Percentiles rank a stretch among this genome's conserved stretches.
phyloP scores from a whole-genome alignment of 2,113 vertebrate species.

The Archocentrus centrarchus region DNA sequence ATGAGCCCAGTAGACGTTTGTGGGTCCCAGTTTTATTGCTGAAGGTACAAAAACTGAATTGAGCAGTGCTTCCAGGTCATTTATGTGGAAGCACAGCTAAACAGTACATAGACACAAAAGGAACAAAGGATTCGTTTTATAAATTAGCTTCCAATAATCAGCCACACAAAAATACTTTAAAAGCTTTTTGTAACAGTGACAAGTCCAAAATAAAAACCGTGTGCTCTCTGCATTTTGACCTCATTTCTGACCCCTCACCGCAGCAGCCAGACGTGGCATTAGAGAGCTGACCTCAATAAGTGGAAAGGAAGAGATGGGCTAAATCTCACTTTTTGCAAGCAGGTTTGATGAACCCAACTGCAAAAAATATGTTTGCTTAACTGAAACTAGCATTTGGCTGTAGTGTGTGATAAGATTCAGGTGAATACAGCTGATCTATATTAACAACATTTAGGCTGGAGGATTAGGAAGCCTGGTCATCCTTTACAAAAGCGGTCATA shows the following conservation, averaged over 20 bases:
- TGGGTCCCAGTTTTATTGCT: constrained; percentile 11
- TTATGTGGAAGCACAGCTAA: neutral
- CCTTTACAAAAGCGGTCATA: neutral
- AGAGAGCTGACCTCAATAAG: neutral
- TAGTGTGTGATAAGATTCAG: neutral
- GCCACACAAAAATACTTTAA: neutral
- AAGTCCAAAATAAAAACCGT: neutral
- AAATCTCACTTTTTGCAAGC: neutral
- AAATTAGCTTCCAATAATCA: no score
- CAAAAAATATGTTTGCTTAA: neutral
- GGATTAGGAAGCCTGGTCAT: neutral
- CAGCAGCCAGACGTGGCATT: neutral
- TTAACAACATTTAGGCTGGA: neutral
- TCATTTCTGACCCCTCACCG: neutral
- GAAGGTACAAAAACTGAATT: neutral
- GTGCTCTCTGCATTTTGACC: neutral
- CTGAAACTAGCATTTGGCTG: neutral
- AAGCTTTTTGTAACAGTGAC: neutral
- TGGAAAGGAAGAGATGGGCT: neutral
- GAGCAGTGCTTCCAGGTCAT: neutral
- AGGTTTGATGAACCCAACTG: neutral
- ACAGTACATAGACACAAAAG: neutral
- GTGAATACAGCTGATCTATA: rapidly evolving
- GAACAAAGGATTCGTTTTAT: rapidly evolving
- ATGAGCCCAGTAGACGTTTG: neutral